Evolutionary conservation across 92 coral and sea anemone species (phyloP), one percentile per base, ranked within the genome.

Genomic region (Isaurus tuberculatus): DNA sequence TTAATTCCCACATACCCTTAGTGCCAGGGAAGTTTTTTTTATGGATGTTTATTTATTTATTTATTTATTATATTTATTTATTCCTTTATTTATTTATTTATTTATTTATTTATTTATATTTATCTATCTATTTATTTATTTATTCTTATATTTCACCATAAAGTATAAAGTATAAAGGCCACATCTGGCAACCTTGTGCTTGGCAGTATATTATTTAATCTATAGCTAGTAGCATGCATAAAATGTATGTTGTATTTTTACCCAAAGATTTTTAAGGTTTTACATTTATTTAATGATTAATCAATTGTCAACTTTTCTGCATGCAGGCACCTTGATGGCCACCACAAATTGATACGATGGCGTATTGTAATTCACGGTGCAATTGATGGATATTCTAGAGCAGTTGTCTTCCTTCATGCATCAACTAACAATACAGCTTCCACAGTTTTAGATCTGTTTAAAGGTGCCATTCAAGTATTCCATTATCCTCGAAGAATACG

Each of bases 371-470:
- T 61, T 23, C 87, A 84, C 60, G 87, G 80, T 25, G 72, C 80
- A 20, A 69, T 84, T 22, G 87, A 84, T 84, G 73, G 88, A 72
- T 84, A 60, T 84, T 72, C 82, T 27, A 84, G 88, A 65, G 46
- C 73, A n/a, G 67, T 74, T 34, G 88, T 84, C 7, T 58, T 53
- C 71, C 82, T 84, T 37, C 46, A 61, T 72, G 75, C 73, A 71
- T 55, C 88, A 33, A 84, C 25, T 64, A 84, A 84, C 88, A 84
- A 84, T 29, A 55, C 29, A 84, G 83, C 88, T n/a, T 49, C 40
- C 44, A 84, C 88, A 42, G 88, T 84, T 36, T 75, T 84, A 25
- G 79, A 75, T 31, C 69, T 44, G 55, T 79, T 86, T 33, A 4
- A 4, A 32, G 31, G 32, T 46, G 89, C 46, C 43, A 71, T 40